A percentile compares a stretch with the other conserved stretches of the same genome.
Evolutionary conservation across 2,797 vertebrate species (phyloP).

Genomic region (Perdix hodgsoniae): DNA sequence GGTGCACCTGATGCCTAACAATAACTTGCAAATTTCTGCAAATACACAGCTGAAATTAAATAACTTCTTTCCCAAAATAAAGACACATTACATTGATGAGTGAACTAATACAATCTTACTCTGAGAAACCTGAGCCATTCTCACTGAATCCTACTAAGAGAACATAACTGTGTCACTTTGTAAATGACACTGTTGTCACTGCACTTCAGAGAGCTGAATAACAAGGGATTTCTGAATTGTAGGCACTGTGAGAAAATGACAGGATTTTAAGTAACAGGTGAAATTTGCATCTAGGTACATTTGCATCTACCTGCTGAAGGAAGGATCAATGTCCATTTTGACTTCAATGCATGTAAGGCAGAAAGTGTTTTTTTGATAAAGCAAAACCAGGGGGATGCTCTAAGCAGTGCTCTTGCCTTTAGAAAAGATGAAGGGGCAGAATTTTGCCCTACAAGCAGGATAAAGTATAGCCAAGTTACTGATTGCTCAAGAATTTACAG

Average conservation of each 20-base stretch:
- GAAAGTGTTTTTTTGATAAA: not conserved
- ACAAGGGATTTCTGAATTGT: not conserved
- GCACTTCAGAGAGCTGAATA: not conserved
- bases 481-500: not conserved
- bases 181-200: not conserved
- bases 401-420: not conserved
- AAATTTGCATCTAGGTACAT: not conserved
- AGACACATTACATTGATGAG: not conserved
- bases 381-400: not conserved
- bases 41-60: not conserved
- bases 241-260: not conserved
- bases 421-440: not conserved
- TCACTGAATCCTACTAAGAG: not conserved
- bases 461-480: not conserved
- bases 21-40: not conserved
- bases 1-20: not conserved
- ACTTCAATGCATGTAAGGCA: not conserved
- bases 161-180: not conserved
- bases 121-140: not conserved
- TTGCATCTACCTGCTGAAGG: not conserved
- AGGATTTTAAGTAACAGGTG: not conserved
- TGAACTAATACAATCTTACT: not conserved
- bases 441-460: not conserved
- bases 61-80: not conserved
- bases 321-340: not conserved